Evolutionary conservation across 2,888 invertebrate species (phyloP), one percentile per base, ranked within the genome.

Genomic region (Dynastes maya): DNA sequence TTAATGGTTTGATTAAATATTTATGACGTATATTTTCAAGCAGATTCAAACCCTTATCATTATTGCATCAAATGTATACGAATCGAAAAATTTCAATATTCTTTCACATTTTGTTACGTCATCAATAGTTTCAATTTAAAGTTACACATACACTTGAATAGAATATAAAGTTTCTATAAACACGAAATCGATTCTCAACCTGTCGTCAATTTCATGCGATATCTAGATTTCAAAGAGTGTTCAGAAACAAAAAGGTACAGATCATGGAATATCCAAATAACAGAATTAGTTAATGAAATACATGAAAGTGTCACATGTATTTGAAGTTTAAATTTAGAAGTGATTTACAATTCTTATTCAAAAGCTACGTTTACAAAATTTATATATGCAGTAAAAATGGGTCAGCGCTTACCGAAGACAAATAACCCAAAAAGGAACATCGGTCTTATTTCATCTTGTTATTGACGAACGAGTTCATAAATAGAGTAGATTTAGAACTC

Each of bases 111-210:
- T 58, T 58, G 55, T 58, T 58, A 58, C 55, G 22, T 58, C 55
- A 58, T 58, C 55, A 58, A 58, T 27, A 4, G 8, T 22, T 5
- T 58, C 55, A 58, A 22, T 58, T 58, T 58, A 22, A 58, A 22
- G 22, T 58, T 22, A 55, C 55, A 22, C 55, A 58, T 22, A 8
- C 2, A 16, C 55, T 58, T 22, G 16, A 58, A 58, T 58, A 58
- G 55, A 58, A 45, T 16, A 58, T 1, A 58, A 58, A 58, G 22
- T 58, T 58, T 27, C n/a, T 27, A 58, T 58, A 58, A 53, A 53
- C 53, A n/a, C n/a, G 53, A 53, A 53, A 53, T 53, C 55, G 16
- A 58, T 58, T 16, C 22, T 22, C 22, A 58, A 5, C 22, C 22
- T 2, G n/a, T 16, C 45, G 45, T 11, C 45, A 45, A 45, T 45